Evolutionary conservation across 2,797 vertebrate species (phyloP).

Genomic region (Sebastes trivittatus): DNA sequence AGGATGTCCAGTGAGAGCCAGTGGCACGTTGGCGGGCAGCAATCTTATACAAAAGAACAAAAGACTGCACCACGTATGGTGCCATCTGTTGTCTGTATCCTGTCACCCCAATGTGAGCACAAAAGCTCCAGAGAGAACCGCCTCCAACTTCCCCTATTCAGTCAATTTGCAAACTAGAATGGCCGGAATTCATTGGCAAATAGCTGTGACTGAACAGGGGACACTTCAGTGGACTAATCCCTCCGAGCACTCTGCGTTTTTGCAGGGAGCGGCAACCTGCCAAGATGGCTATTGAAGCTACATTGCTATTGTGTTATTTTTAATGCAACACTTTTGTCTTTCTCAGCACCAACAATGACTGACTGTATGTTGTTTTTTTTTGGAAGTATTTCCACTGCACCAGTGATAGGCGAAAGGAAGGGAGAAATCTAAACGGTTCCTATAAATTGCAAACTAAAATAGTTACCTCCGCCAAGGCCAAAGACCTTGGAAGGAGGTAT

Average conservation of each 20-base stretch:
- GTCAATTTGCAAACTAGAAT: slow-evolving; percentile 73
- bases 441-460: slow-evolving; percentile 16
- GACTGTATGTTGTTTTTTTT: slow-evolving; percentile 25
- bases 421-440: slow-evolving; percentile 2
- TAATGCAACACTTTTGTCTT: slow-evolving; percentile 60
- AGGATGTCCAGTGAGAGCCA: slow-evolving; percentile 14
- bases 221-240: slow-evolving; percentile 77
- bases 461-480: too few relatives aligned
- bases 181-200: slow-evolving; percentile 69
- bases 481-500: too few relatives aligned
- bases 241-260: slow-evolving; percentile 69
- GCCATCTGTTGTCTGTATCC: slow-evolving; percentile 65
- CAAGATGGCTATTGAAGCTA: slow-evolving; percentile 64
- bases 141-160: slow-evolving; percentile 64
- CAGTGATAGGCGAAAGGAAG: background rate
- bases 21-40: slow-evolving; percentile 26
- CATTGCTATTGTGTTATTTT: slow-evolving; percentile 62
- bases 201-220: slow-evolving; percentile 71
- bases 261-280: slow-evolving; percentile 62
- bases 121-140: slow-evolving; percentile 56
- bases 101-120: slow-evolving; percentile 56
- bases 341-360: slow-evolving; percentile 27
- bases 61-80: slow-evolving; percentile 41
- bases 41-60: slow-evolving; percentile 61
- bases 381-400: slow-evolving; percentile 9